These are phyloP conservation scores for Aphaenogaster ashmeadi DNA, from an alignment of 1,140 invertebrate genomes.

Conservation along the genomic window DNA sequence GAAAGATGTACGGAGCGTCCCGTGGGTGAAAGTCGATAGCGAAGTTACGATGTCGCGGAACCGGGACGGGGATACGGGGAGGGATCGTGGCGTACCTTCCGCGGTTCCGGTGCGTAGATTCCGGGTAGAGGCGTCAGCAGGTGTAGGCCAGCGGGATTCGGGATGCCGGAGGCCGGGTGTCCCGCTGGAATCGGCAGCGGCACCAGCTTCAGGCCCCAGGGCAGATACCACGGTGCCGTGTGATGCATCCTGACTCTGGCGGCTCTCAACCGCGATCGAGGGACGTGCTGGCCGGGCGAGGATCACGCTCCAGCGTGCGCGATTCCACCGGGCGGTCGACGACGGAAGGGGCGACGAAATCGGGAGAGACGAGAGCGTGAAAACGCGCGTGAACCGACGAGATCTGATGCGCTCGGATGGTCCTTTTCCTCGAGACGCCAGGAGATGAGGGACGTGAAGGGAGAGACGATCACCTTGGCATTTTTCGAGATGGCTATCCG, in stretches of 20 bases:
- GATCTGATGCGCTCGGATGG: background rate
- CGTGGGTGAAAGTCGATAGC: background rate
- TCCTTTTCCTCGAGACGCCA: conserved; percentile 31
- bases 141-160: conserved; percentile 84
- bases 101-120: conserved; percentile 86
- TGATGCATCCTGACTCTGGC: conserved; percentile 83
- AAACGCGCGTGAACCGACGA: background rate
- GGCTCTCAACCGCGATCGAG: conserved; percentile 56
- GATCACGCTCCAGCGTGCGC: conserved; percentile 65
- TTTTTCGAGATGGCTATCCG: conserved; percentile 33
- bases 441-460: background rate
- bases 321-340: background rate
- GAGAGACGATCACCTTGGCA: conserved; percentile 68
- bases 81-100: conserved; percentile 81
- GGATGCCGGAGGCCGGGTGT: conserved; percentile 85
- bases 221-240: conserved; percentile 86
- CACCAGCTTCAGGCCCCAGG: conserved; percentile 86
- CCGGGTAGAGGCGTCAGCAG: conserved; percentile 85
- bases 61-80: background rate
- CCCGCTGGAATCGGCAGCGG: conserved; percentile 85
- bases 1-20: background rate
- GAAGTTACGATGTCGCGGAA: background rate
- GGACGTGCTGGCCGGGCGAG: conserved; percentile 41
- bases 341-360: background rate
- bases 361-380: background rate